Base-by-base conservation (phyloP, 2,888 invertebrate species). In the Cephus pulcher region DNA sequence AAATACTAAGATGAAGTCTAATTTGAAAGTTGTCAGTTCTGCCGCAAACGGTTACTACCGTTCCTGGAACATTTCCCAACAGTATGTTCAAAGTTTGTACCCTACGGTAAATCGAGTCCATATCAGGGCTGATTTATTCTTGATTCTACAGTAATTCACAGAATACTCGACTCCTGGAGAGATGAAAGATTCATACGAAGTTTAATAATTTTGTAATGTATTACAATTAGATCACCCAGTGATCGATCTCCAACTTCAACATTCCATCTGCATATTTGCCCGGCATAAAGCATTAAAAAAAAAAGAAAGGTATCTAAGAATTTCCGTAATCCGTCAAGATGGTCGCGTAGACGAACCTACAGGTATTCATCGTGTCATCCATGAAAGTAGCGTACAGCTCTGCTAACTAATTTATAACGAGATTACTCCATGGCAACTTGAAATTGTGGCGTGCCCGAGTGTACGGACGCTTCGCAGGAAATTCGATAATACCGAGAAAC, bases 11-110 rank as follows among this genome's bases (percentile, higher is more conserved):
- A 56, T 56, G 56, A 56, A 71, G 33, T 71, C 71, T 71, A 34
- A 71, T 71, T 71, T 71, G 30, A 30, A 71, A 71, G 30, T 34
- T 71, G 71, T 71, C 71, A 71, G 32, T 71, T 71, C 71, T 33
- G 6, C 34, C 23, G 71, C 33, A 34, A 71, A 71, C 71, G 30
- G 30, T 71, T 71, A 71, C 34, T 71, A 71, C 3, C 23, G 15
- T 71, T 23, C 30, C 32, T 15, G 30, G 71, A 71, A 71, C 71
- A 33, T 71, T 71, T 30, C 71, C 33, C 30, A 23, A 71, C 33
- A 33, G 71, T 34, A 71, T 34, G 15, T 33, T 71, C 30, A 12
- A 34, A 34, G 71, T 71, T 71, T 4, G 11, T 33, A 34, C 23
- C 30, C 23, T 71, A 71, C 71, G 71, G 34, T 34, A 71, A 71